These are phyloP conservation scores for Hydrotaea cyrtoneurina DNA, from an alignment of 2,888 invertebrate species.

Conservation along the genomic window DNA sequence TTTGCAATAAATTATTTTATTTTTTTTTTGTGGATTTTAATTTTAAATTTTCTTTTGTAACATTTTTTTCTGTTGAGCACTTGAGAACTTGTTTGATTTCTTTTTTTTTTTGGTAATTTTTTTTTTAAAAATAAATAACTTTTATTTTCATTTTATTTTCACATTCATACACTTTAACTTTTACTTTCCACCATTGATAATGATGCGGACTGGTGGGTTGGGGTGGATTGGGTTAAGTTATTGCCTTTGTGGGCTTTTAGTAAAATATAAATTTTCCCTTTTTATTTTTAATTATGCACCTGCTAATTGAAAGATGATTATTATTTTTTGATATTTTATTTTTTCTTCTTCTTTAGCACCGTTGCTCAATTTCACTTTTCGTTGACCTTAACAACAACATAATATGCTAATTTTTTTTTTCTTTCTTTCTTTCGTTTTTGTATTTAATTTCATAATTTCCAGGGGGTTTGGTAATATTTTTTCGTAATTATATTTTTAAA, in stretches of 20 bases:
- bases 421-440: background rate
- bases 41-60: background rate
- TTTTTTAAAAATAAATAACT: background rate
- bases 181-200: background rate
- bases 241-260: background rate
- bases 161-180: background rate
- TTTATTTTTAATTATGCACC: conserved; percentile 24
- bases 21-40: background rate
- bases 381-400: background rate
- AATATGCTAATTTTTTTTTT: background rate
- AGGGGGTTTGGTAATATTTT: background rate
- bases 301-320: conserved; percentile 46
- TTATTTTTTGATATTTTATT: conserved; percentile 1
- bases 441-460: background rate
- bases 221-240: background rate
- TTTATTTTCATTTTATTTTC: conserved; percentile 1
- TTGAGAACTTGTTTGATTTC: too few relatives aligned
- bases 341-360: background rate
- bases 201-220: background rate
- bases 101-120: background rate
- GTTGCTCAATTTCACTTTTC: conserved; percentile 8
- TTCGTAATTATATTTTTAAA: conserved; percentile 20
- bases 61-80: background rate
- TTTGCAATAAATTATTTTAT: background rate
- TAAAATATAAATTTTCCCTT: background rate